phyloP scores from a whole-genome alignment of 2,113 vertebrate genomes.

The Nerophis ophidion region DNA sequence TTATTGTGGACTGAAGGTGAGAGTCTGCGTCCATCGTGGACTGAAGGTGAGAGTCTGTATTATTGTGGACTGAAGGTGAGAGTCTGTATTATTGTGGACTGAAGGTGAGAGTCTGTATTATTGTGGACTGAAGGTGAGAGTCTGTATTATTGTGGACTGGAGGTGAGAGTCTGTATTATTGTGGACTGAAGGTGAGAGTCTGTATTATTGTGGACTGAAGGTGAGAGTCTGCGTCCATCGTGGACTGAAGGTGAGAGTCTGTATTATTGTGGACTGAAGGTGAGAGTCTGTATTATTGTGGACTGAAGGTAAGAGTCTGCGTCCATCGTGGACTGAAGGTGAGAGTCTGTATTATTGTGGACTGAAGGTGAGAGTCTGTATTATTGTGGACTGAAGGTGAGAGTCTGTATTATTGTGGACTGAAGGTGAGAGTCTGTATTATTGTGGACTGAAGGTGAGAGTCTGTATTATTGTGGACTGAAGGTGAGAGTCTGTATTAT shows the following conservation, averaged over 20 bases:
- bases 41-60: slow-evolving; percentile 66
- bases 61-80: too few relatives aligned
- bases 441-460: slow-evolving; percentile 68
- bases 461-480: slow-evolving; percentile 66
- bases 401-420: slow-evolving; percentile 64
- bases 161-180: too few relatives aligned
- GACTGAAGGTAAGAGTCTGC: too few relatives aligned
- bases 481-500: slow-evolving; percentile 66
- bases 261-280: slow-evolving; percentile 68
- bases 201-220: slow-evolving; percentile 66
- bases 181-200: slow-evolving; percentile 67
- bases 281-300: slow-evolving; percentile 64
- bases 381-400: slow-evolving; percentile 68
- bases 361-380: too few relatives aligned
- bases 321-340: slow-evolving; percentile 69
- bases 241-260: slow-evolving; percentile 66
- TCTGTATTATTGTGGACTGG: slow-evolving; percentile 64
- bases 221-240: too few relatives aligned
- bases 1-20: too few relatives aligned
- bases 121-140: slow-evolving; percentile 66
- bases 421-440: too few relatives aligned
- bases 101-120: slow-evolving; percentile 65
- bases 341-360: slow-evolving; percentile 64
- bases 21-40: too few relatives aligned
- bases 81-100: too few relatives aligned